A percentile compares a stretch with the other conserved stretches of the same genome.
Conservation (phyloP, 2,797 vertebrate genomes). For the Alcedo quadribrachys region DNA sequence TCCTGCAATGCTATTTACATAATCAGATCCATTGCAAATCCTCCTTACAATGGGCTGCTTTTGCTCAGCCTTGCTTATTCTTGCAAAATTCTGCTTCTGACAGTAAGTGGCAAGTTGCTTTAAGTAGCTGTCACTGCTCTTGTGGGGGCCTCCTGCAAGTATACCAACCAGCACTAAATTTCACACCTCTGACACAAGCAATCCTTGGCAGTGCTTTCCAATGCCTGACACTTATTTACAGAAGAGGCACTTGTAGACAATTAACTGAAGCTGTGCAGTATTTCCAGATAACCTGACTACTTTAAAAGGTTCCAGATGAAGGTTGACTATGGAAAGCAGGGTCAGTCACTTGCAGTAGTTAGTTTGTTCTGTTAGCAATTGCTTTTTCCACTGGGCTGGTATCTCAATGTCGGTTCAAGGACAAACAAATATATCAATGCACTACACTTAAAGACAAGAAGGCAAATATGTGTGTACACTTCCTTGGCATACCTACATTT, state of each 20-base stretch:
- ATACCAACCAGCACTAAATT: neutral
- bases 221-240: neutral
- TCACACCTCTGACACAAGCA: slow-evolving; percentile 32
- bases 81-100: neutral
- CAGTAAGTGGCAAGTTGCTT: neutral
- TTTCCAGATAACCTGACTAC: neutral
- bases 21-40: neutral
- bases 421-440: neutral
- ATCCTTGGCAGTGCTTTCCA: neutral
- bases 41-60: neutral
- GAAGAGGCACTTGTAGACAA: slow-evolving; percentile 12
- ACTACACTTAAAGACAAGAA: neutral
- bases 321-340: neutral
- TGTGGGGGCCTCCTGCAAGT: neutral
- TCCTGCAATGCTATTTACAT: neutral
- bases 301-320: neutral
- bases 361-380: neutral
- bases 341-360: neutral
- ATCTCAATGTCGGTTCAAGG: neutral
- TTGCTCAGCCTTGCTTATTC: neutral
- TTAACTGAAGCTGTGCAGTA: neutral
- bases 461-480: neutral
- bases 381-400: neutral
- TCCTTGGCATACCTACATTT: neutral
- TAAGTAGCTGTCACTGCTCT: neutral